Conservation (phyloP, 2,113 vertebrate genomes). For the Dicentrarchus labrax region DNA sequence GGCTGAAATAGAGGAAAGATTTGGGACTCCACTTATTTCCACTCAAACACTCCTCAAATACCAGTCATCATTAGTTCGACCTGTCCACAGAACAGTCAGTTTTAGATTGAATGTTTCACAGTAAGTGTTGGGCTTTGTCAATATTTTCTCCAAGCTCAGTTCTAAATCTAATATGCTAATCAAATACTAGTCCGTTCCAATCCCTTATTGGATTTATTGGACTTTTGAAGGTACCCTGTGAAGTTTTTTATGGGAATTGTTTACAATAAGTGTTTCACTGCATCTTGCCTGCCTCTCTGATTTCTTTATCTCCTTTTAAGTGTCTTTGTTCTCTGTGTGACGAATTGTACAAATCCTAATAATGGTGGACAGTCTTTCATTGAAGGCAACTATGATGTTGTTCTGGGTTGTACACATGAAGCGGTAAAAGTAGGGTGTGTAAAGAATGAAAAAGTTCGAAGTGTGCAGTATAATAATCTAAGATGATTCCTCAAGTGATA, state of each 20-base stretch:
- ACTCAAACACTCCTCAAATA: not conserved
- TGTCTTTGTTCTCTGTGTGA: not conserved
- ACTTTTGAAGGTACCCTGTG: not conserved
- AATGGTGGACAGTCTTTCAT: not conserved
- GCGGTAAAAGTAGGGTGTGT: not conserved
- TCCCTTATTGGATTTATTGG: not conserved
- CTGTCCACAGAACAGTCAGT: not conserved
- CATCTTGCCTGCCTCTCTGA: too few species aligned
- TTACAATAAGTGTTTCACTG: not conserved
- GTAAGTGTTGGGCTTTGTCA: not conserved
- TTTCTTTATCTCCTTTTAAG: not conserved
- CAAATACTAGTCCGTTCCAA: not conserved
- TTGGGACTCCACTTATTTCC: conserved; percentile 4
- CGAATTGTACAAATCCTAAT: not conserved
- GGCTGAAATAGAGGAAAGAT: not conserved
- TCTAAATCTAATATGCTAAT: not conserved
- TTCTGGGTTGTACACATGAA: not conserved
- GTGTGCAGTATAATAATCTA: too few species aligned
- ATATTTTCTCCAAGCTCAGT: not conserved
- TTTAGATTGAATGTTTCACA: not conserved
- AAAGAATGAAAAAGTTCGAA: not conserved
- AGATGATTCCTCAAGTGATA: too few species aligned
- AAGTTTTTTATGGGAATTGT: not conserved
- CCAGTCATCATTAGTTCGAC: not conserved
- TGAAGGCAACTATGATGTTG: not conserved